These are phyloP conservation scores for Rutpela maculata DNA, from an alignment of 2,888 invertebrate species.

Conservation along the genomic window DNA sequence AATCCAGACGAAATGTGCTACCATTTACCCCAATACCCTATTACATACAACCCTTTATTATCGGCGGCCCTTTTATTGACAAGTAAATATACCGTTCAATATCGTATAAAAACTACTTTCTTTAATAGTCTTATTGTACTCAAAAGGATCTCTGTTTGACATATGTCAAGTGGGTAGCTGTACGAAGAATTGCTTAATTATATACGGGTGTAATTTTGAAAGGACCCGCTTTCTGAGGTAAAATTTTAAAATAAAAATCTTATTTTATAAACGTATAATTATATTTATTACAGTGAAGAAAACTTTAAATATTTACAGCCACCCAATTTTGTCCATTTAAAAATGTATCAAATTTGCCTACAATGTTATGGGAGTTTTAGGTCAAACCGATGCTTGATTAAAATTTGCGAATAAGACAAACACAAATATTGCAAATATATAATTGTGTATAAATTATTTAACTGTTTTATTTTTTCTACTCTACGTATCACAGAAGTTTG, in stretches of 20 bases:
- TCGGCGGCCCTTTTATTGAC: slow-evolving; percentile 44
- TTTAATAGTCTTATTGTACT: slow-evolving; percentile 52
- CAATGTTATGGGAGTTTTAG: background rate
- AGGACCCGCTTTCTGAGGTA: slow-evolving; percentile 28
- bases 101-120: slow-evolving; percentile 50
- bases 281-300: background rate
- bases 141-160: slow-evolving; percentile 43
- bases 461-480: too few relatives aligned
- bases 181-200: slow-evolving; percentile 36
- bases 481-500: too few relatives aligned
- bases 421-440: too few relatives aligned
- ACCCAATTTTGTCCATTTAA: background rate
- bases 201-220: slow-evolving; percentile 30
- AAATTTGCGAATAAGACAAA: background rate
- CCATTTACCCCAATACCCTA: slow-evolving; percentile 38
- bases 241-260: slow-evolving; percentile 15
- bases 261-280: slow-evolving; percentile 5
- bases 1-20: slow-evolving; percentile 48
- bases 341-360: background rate
- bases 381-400: background rate
- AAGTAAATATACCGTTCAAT: slow-evolving; percentile 50
- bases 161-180: slow-evolving; percentile 44
- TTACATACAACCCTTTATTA: slow-evolving; percentile 51
- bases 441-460: too few relatives aligned
- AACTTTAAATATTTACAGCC: background rate